Base-by-base conservation (phyloP, 2,797 vertebrate species). In the Tadarida brasiliensis region DNA sequence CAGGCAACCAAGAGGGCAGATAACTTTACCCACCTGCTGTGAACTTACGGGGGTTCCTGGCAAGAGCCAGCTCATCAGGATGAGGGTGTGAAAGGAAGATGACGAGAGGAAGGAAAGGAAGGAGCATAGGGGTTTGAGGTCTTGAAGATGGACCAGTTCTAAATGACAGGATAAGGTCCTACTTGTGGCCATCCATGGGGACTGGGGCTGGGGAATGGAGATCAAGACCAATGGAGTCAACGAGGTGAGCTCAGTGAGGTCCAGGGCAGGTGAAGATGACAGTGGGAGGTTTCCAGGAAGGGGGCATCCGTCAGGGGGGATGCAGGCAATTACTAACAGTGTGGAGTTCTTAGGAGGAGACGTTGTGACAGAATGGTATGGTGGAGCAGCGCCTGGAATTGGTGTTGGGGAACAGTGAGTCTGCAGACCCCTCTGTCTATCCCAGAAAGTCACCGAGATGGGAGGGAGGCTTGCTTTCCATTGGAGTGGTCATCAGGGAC, bases 61-160 rank as follows among this genome's bases (percentile, higher is more conserved):
- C 30, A 51, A 76, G 73, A 65, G 24, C 84, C 0, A 0, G 8
- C n/a, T 89, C 51, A 7, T 81, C 44, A 28, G 74, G 30, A n/a
- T 56, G 63, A 97, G 30, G 33, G 30, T 56, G 35, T 35, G 35
- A 44, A 90, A 81, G 85, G 73, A 88, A 83, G 56, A 16, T 47
- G 59, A 33, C 57, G 44, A 93, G 14, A 81, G 67, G 71, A 44
- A 44, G 39, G 39, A 44, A 44, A 44, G 39, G 54, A 35, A 84
- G 57, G 14, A 28, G 6, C 4, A n/a, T 39, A n/a, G 51, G 68
- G 71, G 14, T 12, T 56, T 9, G 19, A 68, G 70, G 47, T 54
- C 74, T 94, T 44, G 68, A 30, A 65, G 47, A 59, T 24, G 4
- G n/a, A 49, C 35, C 28, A 30, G 49, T n/a, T 87, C 39, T 73